Evolutionary conservation across 2,113 vertebrate species (phyloP).

Genomic region (Phyllostomus hastatus): DNA sequence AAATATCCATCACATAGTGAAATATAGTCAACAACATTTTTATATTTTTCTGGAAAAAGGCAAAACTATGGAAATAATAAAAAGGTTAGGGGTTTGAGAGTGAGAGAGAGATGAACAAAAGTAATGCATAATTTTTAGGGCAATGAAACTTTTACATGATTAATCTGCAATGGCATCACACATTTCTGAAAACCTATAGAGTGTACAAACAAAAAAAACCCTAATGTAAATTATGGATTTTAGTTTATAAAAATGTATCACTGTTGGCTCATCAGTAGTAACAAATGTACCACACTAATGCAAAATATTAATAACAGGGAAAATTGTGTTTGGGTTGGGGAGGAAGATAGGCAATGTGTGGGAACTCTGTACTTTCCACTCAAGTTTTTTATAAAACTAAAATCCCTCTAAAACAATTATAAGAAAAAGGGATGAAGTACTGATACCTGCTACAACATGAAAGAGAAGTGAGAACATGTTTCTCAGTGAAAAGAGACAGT

Average conservation of each 20-base stretch:
- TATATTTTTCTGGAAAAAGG: not conserved
- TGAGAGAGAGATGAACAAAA: not conserved
- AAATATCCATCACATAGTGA: not conserved
- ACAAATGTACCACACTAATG: too few relatives aligned
- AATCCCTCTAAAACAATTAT: not conserved
- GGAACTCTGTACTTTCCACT: not conserved
- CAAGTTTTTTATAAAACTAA: not conserved
- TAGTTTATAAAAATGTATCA: too few relatives aligned
- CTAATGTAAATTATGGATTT: not conserved
- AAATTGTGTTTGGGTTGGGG: not conserved
- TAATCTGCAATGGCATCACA: too few relatives aligned
- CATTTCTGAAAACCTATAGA: not conserved
- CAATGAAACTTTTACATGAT: not conserved
- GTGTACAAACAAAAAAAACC: not conserved
- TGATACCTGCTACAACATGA: not conserved
- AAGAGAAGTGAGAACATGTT: not conserved
- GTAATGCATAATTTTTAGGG: not conserved
- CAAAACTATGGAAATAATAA: not conserved
- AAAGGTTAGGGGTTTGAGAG: not conserved
- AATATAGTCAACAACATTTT: conserved; percentile 14
- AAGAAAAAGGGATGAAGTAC: not conserved
- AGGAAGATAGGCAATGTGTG: not conserved
- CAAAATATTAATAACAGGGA: not conserved
- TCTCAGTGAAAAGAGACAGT: not conserved
- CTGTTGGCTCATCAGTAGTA: too few relatives aligned